Conservation (phyloP, 2,113 vertebrate genomes). For the Pterophyllum scalare region DNA sequence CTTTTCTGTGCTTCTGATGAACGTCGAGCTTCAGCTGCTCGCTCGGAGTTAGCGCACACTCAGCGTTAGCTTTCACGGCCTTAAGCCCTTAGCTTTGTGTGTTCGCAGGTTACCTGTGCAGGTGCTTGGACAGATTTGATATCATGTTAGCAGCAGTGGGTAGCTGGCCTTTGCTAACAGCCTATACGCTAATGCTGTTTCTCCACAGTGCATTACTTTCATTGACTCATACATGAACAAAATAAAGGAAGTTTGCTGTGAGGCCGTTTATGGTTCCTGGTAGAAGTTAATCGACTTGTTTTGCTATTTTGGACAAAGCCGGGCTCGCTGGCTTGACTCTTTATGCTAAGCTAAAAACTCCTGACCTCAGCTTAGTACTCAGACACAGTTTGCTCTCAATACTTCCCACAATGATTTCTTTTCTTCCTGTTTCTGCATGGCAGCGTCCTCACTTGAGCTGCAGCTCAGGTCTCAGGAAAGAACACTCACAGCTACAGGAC, state of each 20-base stretch:
- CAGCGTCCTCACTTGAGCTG: background rate
- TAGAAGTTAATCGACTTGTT: background rate
- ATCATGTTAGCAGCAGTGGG: background rate
- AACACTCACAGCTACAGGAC: constrained; percentile 29
- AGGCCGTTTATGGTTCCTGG: background rate
- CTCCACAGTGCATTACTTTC: background rate
- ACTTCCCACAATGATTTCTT: background rate
- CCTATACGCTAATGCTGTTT: background rate
- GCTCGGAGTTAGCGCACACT: too few species aligned
- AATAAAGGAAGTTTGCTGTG: background rate
- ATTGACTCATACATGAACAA: background rate
- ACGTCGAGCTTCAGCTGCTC: too few species aligned
- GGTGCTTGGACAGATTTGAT: background rate
- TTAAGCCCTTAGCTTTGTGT: background rate
- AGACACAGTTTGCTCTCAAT: background rate
- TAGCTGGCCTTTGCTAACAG: background rate
- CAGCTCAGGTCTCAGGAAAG: constrained; percentile 29
- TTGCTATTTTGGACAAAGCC: background rate
- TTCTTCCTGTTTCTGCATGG: background rate
- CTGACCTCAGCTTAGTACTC: background rate
- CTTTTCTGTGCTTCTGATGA: too few species aligned
- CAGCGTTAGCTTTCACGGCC: background rate
- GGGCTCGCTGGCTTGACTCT: background rate
- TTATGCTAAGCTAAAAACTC: background rate
- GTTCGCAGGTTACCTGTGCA: background rate